Evolutionary conservation across 2,113 vertebrate species (phyloP), one percentile per base, ranked within the genome.

Genomic region (Colistium nudipinnis): DNA sequence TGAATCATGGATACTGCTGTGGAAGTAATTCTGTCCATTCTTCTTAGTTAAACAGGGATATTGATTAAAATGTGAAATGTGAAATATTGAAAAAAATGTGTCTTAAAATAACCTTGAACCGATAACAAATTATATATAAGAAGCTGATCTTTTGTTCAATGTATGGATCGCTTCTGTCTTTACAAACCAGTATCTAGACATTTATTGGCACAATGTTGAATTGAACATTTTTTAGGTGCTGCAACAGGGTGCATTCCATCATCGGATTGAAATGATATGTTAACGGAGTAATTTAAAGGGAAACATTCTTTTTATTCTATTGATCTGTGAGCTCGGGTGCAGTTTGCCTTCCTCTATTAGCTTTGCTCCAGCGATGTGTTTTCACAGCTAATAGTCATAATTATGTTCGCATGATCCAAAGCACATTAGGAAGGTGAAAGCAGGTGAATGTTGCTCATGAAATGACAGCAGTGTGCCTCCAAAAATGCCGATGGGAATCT

Each of bases 1-100:
- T 24, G 1, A 5, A 28, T 11, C 22, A n/a, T 6, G n/a, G n/a
- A n/a, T n/a, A n/a, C n/a, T n/a, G n/a, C n/a, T 36, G 20, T 36
- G 0, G 0, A 13, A n/a, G 45, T 24, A 19, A 3, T 27, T 44
- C 27, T 13, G 28, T 57, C 41, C n/a, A 31, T 33, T 72, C 16
- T 38, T 56, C 11, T 8, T 16, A 5, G 7, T 44, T 31, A 38
- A 64, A 51, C 27, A n/a, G 47, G 11, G 12, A 0, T 28, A 68
- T 78, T 51, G 63, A 73, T 61, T 44, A 12, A 64, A 20, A 27
- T n/a, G n/a, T n/a, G n/a, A n/a, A n/a, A n/a, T n/a, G n/a, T n/a
- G n/a, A n/a, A n/a, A n/a, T n/a, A n/a, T n/a, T n/a, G n/a, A n/a
- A n/a, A n/a, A n/a, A n/a, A n/a, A n/a, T n/a, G n/a, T n/a, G n/a